phyloP scores from a whole-genome alignment of 2,888 invertebrate species.

The Hemithea aestivaria region DNA sequence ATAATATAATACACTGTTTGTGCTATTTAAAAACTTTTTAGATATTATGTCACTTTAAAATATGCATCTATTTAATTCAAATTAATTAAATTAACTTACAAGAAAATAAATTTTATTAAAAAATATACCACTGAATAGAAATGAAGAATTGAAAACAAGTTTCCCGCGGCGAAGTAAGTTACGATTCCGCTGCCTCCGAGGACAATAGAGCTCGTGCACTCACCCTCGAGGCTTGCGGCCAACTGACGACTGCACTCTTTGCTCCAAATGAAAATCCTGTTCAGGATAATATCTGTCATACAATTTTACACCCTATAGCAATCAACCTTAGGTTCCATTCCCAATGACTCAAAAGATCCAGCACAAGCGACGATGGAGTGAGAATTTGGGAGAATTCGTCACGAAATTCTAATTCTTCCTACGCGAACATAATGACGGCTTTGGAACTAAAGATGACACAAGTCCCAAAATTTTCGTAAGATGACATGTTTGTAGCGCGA shows the following conservation, averaged over 20 bases:
- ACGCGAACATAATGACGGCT: conserved; percentile 71
- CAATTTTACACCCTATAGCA: conserved; percentile 41
- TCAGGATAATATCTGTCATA: conserved; percentile 20
- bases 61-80: too few relatives aligned
- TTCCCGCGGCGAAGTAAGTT: conserved; percentile 66
- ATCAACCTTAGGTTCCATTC: conserved; percentile 34
- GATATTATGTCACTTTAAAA: too few relatives aligned
- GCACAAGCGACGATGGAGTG: conserved; percentile 37
- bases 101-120: too few relatives aligned
- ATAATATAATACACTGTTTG: too few relatives aligned
- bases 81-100: too few relatives aligned
- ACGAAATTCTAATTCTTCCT: conserved; percentile 71
- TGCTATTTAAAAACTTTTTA: conserved; percentile 4
- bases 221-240: conserved; percentile 60
- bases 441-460: conserved; percentile 66
- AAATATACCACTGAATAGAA: conserved; percentile 20
- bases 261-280: conserved; percentile 49
- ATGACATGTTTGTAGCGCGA: conserved; percentile 43
- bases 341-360: conserved; percentile 19
- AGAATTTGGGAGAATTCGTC: conserved; percentile 53
- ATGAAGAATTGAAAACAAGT: conserved; percentile 15
- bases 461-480: conserved; percentile 53
- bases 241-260: conserved; percentile 60
- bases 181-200: conserved; percentile 35
- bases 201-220: conserved; percentile 40